phyloP scores from a whole-genome alignment of 2,113 vertebrate genomes.

The Colius striatus region DNA sequence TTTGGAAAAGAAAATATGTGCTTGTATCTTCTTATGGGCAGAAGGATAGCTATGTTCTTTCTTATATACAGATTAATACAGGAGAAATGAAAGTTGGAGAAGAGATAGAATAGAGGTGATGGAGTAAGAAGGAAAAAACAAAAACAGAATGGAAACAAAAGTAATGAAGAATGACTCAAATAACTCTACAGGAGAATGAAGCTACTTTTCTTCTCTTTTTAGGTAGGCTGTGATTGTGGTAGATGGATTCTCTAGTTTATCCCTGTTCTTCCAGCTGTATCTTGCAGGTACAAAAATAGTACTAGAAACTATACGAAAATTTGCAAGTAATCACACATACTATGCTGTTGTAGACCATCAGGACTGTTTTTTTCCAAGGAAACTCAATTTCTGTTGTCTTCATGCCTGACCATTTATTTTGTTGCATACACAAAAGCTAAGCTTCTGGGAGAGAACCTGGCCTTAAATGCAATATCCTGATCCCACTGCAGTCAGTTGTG shows the following conservation, averaged over 20 bases:
- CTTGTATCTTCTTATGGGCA: neutral
- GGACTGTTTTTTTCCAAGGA: neutral
- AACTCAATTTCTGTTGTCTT: neutral
- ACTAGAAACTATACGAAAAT: neutral
- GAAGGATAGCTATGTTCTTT: neutral
- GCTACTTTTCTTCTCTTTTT: neutral
- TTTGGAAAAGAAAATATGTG: neutral
- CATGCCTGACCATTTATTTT: neutral
- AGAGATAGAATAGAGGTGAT: neutral
- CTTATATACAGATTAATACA: neutral
- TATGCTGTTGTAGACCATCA: neutral
- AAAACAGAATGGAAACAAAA: neutral
- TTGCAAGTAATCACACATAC: neutral
- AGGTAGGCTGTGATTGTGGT: neutral
- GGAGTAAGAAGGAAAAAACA: neutral
- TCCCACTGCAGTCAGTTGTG: neutral
- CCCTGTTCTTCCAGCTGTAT: neutral
- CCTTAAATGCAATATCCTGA: neutral
- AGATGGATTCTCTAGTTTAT: neutral
- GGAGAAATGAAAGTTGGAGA: neutral
- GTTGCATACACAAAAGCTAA: neutral
- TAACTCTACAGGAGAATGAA: neutral
- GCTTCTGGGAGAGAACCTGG: neutral
- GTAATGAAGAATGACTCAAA: neutral
- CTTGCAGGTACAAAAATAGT: neutral